phyloP scores from a whole-genome alignment of 2,888 invertebrate species.

The Orgyia antiqua region DNA sequence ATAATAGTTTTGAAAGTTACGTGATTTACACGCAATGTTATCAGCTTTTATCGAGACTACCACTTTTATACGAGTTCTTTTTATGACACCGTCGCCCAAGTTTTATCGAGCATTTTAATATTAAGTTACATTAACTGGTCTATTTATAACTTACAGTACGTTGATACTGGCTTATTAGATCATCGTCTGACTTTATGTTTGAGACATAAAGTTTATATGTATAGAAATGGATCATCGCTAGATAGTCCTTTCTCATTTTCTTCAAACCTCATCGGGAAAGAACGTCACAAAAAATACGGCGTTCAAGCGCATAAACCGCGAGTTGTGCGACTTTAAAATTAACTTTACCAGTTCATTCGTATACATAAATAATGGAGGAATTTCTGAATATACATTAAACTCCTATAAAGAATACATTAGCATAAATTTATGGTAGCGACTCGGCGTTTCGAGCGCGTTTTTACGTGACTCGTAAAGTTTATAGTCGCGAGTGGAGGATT shows the following conservation, averaged over 20 bases:
- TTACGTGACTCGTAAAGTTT: conserved; percentile 79
- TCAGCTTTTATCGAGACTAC: conserved; percentile 64
- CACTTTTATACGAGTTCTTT: conserved; percentile 54
- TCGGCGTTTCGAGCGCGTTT: conserved; percentile 76
- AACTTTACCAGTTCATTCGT: conserved; percentile 77
- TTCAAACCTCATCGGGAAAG: no score
- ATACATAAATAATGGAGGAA: conserved; percentile 77
- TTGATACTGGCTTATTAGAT: no score
- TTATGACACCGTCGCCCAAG: conserved; percentile 61
- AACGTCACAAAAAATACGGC: conserved; percentile 51
- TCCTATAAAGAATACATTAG: conserved; percentile 79
- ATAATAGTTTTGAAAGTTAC: conserved; percentile 77
- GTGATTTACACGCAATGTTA: conserved; percentile 75
- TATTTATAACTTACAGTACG: conserved; percentile 41
- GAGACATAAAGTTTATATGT: no score
- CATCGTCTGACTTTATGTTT: no score
- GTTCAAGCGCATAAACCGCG: conserved; percentile 58
- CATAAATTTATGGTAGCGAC: conserved; percentile 77
- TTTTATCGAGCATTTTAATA: conserved; percentile 59
- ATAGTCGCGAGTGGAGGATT: conserved; percentile 77
- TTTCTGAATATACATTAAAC: conserved; percentile 78
- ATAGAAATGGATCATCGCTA: no score
- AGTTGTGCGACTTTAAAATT: conserved; percentile 73
- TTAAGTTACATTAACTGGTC: conserved; percentile 45
- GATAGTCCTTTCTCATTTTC: no score